Evolutionary conservation across 2,888 invertebrate species (phyloP), one percentile per base, ranked within the genome.

Genomic region (Chalcosyrphus nemorum): DNA sequence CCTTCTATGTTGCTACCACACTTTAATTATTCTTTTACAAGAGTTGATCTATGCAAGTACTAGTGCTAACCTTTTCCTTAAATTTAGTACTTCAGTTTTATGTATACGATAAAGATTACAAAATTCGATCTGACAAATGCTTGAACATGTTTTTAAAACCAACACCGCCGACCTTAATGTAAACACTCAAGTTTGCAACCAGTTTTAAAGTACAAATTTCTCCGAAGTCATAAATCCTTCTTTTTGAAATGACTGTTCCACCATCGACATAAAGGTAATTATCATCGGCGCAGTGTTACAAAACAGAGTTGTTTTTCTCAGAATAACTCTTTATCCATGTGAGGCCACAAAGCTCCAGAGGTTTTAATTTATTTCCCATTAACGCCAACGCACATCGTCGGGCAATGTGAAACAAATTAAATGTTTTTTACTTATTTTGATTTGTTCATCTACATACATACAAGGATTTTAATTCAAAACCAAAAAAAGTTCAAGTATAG

Each of bases 361-460:
- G 56, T 57, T 70, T 57, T 70, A 70, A 70, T 70, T 70, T 70
- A 70, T 70, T 70, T 57, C 57, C 70, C 70, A 70, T 70, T 70
- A 70, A 57, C 70, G 45, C 57, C 56, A 56, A 43, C 45, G 43
- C 35, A 70, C 43, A 57, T 32, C 57, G 56, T 45, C 45, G 45
- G 27, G 27, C 45, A 70, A 32, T 70, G 70, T 19, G 70, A 70
- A 70, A 70, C 45, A 57, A 70, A 70, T 57, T 56, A 70, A 70
- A 70, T 57, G 70, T 57, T 70, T 70, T 56, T 57, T 13, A 32
- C 17, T 50, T 54, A 21, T 47, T 45, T 57, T 54, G 70, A 70
- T 45, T 15, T 32, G 19, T 45, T 32, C 56, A 56, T 19, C 24
- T 19, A 32, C 38, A 32, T 35, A 38, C 52, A 54, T 27, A 19